Evolutionary conservation across 2,888 invertebrate genomes (phyloP).

Genomic region (Nomada goodeniana): DNA sequence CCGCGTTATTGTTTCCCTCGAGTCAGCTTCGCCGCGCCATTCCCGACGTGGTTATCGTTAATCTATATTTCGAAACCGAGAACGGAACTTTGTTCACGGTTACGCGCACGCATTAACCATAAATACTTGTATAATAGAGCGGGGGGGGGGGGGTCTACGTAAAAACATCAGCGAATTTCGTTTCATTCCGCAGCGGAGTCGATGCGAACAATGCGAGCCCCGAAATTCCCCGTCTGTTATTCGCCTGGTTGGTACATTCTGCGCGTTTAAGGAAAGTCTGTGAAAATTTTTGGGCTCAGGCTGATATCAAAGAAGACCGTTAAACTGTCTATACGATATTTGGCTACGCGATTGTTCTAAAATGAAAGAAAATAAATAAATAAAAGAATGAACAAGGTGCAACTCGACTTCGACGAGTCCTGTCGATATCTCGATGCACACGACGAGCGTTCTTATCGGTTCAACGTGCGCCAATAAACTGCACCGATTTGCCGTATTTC

Average conservation of each 20-base stretch:
- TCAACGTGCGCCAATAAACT: too few relatives aligned
- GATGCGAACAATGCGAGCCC: not conserved
- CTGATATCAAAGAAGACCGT: too few relatives aligned
- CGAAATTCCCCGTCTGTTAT: constrained; percentile 20
- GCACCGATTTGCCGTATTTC: not conserved
- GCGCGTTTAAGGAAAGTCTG: not conserved
- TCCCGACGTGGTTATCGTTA: constrained; percentile 27
- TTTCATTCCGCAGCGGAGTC: not conserved
- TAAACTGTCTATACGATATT: not conserved
- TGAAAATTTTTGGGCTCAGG: not conserved
- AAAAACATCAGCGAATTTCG: constrained; percentile 20
- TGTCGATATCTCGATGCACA: too few relatives aligned
- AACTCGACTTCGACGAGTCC: too few relatives aligned
- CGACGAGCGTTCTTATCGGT: too few relatives aligned
- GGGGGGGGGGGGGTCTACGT: not conserved
- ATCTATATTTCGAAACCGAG: constrained; percentile 26
- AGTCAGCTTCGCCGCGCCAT: not conserved
- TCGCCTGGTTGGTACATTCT: constrained; percentile 7
- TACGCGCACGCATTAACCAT: constrained; percentile 18
- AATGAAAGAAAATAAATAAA: not conserved
- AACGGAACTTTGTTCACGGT: not conserved
- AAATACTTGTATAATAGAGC: constrained; percentile 17
- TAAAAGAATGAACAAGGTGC: not conserved
- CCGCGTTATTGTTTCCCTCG: constrained; percentile 22
- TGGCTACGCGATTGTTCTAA: not conserved